Evolutionary conservation across 2,113 vertebrate species (phyloP).

Genomic region (Narcine bancroftii): DNA sequence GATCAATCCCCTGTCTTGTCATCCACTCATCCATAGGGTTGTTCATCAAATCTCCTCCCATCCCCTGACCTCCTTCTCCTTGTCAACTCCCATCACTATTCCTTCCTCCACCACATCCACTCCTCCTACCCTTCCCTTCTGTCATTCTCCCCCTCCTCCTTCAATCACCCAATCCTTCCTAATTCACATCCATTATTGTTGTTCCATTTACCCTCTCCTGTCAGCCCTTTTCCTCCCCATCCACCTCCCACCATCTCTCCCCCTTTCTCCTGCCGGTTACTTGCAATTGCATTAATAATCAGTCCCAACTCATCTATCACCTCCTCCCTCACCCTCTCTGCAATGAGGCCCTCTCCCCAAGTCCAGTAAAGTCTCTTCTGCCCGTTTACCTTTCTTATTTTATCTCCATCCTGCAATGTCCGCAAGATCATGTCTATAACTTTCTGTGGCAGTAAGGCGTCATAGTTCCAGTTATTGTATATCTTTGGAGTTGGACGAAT

Average conservation of each 20-base stretch:
- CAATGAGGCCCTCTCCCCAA: no score
- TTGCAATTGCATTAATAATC: background rate
- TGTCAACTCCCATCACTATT: background rate
- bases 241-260: background rate
- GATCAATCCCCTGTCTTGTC: no score
- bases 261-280: background rate
- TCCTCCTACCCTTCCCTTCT: background rate
- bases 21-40: no score
- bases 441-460: background rate
- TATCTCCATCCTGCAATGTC: background rate
- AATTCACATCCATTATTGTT: no score
- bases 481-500: background rate
- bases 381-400: background rate
- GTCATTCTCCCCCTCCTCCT: background rate
- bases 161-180: background rate
- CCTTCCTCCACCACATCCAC: background rate
- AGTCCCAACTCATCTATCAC: no score
- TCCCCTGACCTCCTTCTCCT: background rate
- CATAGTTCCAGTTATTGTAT: conserved; percentile 2
- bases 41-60: no score
- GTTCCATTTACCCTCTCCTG: background rate
- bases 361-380: background rate
- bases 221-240: background rate
- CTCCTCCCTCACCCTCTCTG: no score
- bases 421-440: background rate